phyloP scores from a whole-genome alignment of 2,113 vertebrate genomes.

The Vulpes lagopus region DNA sequence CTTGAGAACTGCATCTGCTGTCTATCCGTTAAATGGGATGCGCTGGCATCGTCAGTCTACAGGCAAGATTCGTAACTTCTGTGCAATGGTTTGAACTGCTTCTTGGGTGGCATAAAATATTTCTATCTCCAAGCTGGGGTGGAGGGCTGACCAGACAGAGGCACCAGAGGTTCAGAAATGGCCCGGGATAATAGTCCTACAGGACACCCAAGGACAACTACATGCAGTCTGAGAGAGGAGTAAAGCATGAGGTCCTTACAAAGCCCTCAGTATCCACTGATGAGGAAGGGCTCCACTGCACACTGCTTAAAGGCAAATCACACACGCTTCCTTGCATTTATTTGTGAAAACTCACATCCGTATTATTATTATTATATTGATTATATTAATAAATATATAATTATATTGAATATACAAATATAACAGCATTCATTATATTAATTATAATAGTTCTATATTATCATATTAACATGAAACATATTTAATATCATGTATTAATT shows the following conservation, averaged over 20 bases:
- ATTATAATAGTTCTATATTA: too few relatives aligned
- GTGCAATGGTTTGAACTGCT: too few relatives aligned
- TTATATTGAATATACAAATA: too few relatives aligned
- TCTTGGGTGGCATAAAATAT: background rate
- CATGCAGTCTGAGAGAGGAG: accelerated
- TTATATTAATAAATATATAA: too few relatives aligned
- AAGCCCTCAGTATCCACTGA: too few relatives aligned
- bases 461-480: too few relatives aligned
- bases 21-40: background rate
- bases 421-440: too few relatives aligned
- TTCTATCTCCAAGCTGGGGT: background rate
- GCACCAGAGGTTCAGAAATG: background rate
- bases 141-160: background rate
- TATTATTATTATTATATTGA: too few relatives aligned
- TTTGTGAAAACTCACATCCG: background rate
- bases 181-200: background rate
- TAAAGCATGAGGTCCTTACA: background rate
- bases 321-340: background rate
- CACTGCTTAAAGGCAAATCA: background rate
- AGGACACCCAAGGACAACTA: background rate
- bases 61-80: background rate
- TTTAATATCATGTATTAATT: too few relatives aligned
- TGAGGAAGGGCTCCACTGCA: background rate
- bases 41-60: accelerated
- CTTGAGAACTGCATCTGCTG: background rate